phyloP scores from a whole-genome alignment of 2,113 vertebrate genomes.

The Clarias magur region DNA sequence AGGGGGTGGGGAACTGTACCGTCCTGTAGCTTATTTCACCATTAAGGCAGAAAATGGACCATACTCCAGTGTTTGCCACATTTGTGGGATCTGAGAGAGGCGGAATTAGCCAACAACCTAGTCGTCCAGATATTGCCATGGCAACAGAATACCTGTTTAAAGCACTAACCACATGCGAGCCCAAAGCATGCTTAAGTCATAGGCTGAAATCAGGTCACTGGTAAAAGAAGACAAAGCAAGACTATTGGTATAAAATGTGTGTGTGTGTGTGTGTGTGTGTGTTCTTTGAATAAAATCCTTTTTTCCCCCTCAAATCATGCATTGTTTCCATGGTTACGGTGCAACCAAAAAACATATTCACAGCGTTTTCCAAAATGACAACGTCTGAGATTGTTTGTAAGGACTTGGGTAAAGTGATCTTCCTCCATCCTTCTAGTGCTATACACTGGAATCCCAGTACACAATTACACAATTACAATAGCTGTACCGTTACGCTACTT shows the following conservation, averaged over 20 bases:
- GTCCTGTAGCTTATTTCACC: constrained; percentile 62
- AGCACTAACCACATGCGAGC: constrained; percentile 59
- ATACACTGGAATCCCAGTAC: constrained; percentile 29
- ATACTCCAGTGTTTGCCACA: constrained; percentile 40
- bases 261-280: neutral
- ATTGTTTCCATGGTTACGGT: constrained; percentile 60
- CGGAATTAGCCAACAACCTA: constrained; percentile 57
- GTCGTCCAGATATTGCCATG: constrained; percentile 65
- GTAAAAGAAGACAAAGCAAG: constrained; percentile 6
- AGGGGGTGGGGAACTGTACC: constrained; percentile 21
- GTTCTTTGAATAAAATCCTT: constrained; percentile 37
- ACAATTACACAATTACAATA: constrained; percentile 19
- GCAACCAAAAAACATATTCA: constrained; percentile 44
- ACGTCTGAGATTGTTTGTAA: constrained; percentile 54
- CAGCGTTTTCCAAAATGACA: constrained; percentile 46
- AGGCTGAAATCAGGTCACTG: constrained; percentile 21
- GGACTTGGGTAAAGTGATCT: constrained; percentile 35
- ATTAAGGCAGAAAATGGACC: constrained; percentile 40
- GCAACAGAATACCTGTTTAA: constrained; percentile 71
- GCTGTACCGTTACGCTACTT: constrained; percentile 12
- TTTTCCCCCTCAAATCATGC: constrained; percentile 46
- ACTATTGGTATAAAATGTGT: constrained; percentile 39
- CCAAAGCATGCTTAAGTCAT: constrained; percentile 8
- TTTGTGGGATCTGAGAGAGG: constrained; percentile 64
- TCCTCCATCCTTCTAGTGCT: constrained; percentile 24